Evolutionary conservation across 1,140 invertebrate genomes (phyloP).

Genomic region (Nephila pilipes): DNA sequence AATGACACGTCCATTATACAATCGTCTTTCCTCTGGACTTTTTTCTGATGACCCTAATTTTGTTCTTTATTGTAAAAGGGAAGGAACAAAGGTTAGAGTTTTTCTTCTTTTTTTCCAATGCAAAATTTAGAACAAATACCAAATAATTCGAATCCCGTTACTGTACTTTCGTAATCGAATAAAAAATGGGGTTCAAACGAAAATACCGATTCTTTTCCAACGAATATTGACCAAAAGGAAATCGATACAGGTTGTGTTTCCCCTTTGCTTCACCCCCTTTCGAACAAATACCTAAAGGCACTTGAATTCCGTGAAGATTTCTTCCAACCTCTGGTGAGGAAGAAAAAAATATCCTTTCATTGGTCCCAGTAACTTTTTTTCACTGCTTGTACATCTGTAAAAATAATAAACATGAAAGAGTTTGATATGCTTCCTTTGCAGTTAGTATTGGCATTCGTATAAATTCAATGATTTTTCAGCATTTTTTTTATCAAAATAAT

Average conservation of each 20-base stretch:
- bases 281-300: slow-evolving; percentile 46
- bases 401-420: slow-evolving; percentile 11
- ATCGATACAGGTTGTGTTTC: slow-evolving; percentile 51
- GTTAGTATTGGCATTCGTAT: slow-evolving; percentile 24
- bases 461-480: slow-evolving; percentile 5
- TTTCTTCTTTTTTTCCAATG: slow-evolving; percentile 10
- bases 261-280: not conserved
- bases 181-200: slow-evolving; percentile 68
- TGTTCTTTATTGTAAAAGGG: not conserved
- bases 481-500: not conserved
- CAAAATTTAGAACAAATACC: slow-evolving; percentile 66
- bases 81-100: slow-evolving; percentile 9
- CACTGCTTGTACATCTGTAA: slow-evolving; percentile 20
- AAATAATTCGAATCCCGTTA: slow-evolving; percentile 71
- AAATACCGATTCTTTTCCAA: slow-evolving; percentile 60
- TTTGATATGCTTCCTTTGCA: not conserved
- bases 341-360: not conserved
- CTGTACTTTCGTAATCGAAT: slow-evolving; percentile 53
- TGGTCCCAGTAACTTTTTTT: not conserved
- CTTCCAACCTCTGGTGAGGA: not conserved
- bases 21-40: not conserved
- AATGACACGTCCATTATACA: not conserved
- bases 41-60: not conserved
- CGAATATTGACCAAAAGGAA: slow-evolving; percentile 67
- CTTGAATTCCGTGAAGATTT: slow-evolving; percentile 28